Percentiles rank a stretch among this genome's conserved stretches.
Evolutionary conservation across 2,113 vertebrate species (phyloP).

Genomic region (Scophthalmus maximus): DNA sequence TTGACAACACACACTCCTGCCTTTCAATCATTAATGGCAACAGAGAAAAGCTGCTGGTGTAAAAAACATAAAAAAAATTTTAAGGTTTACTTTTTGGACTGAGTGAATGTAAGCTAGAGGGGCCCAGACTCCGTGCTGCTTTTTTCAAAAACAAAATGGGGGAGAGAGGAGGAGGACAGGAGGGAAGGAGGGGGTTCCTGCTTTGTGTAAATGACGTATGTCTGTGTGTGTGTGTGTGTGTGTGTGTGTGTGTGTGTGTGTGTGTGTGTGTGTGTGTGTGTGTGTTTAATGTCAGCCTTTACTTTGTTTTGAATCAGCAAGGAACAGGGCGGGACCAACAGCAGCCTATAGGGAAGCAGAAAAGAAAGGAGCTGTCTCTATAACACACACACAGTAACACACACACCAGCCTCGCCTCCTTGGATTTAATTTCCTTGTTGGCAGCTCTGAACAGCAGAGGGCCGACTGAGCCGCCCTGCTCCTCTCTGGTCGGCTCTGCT

Average conservation of each 20-base stretch:
- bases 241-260: conserved; percentile 21
- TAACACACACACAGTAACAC: conserved; percentile 7
- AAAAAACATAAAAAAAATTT: not conserved
- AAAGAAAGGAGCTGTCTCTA: conserved; percentile 63
- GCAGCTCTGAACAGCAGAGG: conserved; percentile 68
- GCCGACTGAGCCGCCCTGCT: conserved; percentile 37
- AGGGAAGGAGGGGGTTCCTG: conserved; percentile 54
- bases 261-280: conserved; percentile 13
- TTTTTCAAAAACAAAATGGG: conserved; percentile 57
- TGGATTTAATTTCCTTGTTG: conserved; percentile 8
- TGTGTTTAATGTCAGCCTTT: conserved; percentile 56
- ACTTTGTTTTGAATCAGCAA: conserved; percentile 67
- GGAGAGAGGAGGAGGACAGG: conserved; percentile 38
- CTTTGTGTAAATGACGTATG: conserved; percentile 52
- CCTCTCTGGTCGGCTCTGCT: not conserved
- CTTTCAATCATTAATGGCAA: too few relatives aligned
- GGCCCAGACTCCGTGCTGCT: conserved; percentile 19
- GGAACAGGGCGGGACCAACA: conserved; percentile 57
- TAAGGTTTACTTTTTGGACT: not conserved
- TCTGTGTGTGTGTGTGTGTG: conserved; percentile 8
- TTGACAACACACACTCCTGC: too few relatives aligned
- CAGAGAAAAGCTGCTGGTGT: not conserved
- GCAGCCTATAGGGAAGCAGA: conserved; percentile 54
- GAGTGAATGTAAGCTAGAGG: conserved; percentile 2
- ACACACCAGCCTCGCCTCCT: not conserved